Evolutionary conservation across 2,797 vertebrate species (phyloP), one percentile per base, ranked within the genome.

Genomic region (Falco biarmicus): DNA sequence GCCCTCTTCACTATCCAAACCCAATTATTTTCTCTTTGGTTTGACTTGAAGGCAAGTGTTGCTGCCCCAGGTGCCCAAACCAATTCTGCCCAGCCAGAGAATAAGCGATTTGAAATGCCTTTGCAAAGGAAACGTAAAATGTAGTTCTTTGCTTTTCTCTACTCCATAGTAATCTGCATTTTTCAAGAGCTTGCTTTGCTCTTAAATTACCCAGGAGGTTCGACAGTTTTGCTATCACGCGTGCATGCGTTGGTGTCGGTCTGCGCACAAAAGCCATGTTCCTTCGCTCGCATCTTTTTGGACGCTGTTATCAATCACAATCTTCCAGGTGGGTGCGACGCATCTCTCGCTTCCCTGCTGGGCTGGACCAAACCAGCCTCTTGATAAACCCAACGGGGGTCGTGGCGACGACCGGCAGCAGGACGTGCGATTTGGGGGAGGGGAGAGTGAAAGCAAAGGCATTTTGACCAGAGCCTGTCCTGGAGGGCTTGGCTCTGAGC

Each of bases 261-360:
- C 97, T 97, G 98, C 98, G 98, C 99, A 98, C 98, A 97, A 99
- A 99, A 99, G 99, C 99, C 99, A 99, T 98, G 98, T 99, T 99
- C 99, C 99, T 99, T 99, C 98, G 98, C 98, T 96, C 97, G 69
- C 76, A 54, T 85, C 74, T 66, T 13, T 9, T 31, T 17, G 39
- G 32, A 26, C 10, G 43, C 68, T 22, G 8, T 4, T 43, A 13
- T 15, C 5, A 32, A n/a, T 60, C n/a, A 18, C 37, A 19, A 0
- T 2, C 1, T 76, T 79, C 32, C 54, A 8, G 79, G 59, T 56
- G 50, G 28, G 2, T 13, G 0, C 5, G 20, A 3, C 2, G 3
- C 10, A 13, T 32, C 19, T 34, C 18, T 24, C 3, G 0, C 39
- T 78, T 28, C 10, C 0, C 0, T 1, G 9, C 11, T 1, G 15